Evolutionary conservation across 1,140 invertebrate genomes (phyloP).

Genomic region (Drosophila subpulchrella): DNA sequence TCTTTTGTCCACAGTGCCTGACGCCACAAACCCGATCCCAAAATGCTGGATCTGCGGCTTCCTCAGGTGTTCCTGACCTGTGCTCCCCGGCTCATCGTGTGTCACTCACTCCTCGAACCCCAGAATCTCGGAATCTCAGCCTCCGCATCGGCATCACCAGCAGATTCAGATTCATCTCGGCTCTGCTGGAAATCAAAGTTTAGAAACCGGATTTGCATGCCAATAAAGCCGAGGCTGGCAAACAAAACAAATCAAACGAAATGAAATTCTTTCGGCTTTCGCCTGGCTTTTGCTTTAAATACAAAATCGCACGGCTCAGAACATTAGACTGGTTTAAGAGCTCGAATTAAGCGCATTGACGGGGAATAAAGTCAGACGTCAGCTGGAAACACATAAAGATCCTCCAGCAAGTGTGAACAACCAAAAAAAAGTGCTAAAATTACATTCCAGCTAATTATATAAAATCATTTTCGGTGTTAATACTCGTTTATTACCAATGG

Average conservation of each 20-base stretch:
- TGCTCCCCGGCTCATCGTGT: conserved; percentile 45
- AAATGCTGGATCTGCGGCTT: conserved; percentile 8
- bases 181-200: conserved; percentile 59
- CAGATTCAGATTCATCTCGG: conserved; percentile 32
- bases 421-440: conserved; percentile 15
- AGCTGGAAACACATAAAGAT: conserved; percentile 13
- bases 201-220: conserved; percentile 66
- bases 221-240: conserved; percentile 18
- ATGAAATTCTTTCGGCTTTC: conserved; percentile 61
- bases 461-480: conserved; percentile 1
- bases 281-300: conserved; percentile 68
- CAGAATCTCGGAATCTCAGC: conserved; percentile 16
- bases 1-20: conserved; percentile 54
- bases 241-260: conserved; percentile 34
- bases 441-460: conserved; percentile 20
- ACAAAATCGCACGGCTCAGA: conserved; percentile 70
- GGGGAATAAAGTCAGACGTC: conserved; percentile 25
- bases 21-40: conserved; percentile 59
- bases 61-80: conserved; percentile 47
- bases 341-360: conserved; percentile 59
- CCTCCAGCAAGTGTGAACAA: conserved; percentile 34
- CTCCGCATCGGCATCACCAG: conserved; percentile 11
- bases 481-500: conserved; percentile 25
- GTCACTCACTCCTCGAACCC: conserved; percentile 67
- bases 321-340: conserved; percentile 77